Percentiles rank a stretch among this genome's conserved stretches.
Evolutionary conservation across 2,797 vertebrate genomes (phyloP).

Genomic region (Serranus cabrilla): DNA sequence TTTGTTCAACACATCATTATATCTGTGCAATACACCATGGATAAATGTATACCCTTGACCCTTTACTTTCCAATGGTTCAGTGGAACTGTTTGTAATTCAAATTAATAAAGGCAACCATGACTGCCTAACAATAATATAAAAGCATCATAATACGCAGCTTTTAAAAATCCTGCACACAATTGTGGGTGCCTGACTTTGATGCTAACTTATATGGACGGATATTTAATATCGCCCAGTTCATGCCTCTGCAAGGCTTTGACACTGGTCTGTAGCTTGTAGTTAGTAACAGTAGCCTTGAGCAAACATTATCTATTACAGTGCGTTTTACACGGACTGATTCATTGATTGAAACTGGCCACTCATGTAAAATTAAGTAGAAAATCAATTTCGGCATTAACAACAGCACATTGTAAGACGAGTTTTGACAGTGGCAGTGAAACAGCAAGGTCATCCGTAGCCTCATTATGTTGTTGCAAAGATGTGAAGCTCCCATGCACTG

Average conservation of each 20-base stretch:
- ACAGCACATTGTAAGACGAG: not conserved
- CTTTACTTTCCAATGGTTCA: conserved; percentile 47
- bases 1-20: conserved; percentile 64
- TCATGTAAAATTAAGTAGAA: conserved; percentile 58
- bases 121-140: conserved; percentile 9
- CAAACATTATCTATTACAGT: conserved; percentile 32
- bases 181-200: not conserved
- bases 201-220: not conserved
- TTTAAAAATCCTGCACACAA: not conserved
- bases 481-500: conserved; percentile 14
- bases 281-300: conserved; percentile 42
- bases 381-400: conserved; percentile 54
- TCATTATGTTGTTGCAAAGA: conserved; percentile 26
- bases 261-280: not conserved
- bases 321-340: conserved; percentile 44
- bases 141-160: conserved; percentile 1
- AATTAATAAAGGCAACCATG: conserved; percentile 47
- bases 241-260: not conserved
- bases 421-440: conserved; percentile 20
- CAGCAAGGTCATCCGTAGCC: conserved; percentile 40
- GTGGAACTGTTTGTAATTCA: conserved; percentile 52
- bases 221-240: not conserved
- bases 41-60: conserved; percentile 56
- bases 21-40: conserved; percentile 74
- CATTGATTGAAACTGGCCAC: conserved; percentile 55